phyloP scores from a whole-genome alignment of 2,888 invertebrate genomes.

The Cabera pusaria region DNA sequence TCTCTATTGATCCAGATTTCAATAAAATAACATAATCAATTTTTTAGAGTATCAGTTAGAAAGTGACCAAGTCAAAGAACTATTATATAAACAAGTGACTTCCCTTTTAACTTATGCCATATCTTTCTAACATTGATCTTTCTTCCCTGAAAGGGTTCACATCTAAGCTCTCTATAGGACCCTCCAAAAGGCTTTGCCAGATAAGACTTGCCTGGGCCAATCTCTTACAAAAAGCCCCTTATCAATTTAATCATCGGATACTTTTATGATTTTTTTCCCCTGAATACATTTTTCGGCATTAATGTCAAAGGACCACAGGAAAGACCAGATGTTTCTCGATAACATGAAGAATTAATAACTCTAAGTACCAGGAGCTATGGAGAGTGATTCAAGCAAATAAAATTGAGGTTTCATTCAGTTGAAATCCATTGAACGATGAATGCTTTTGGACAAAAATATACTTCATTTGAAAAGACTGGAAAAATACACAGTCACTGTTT shows the following conservation, averaged over 20 bases:
- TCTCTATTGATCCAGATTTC: no score
- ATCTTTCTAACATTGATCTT: constrained; percentile 55
- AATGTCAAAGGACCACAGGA: constrained; percentile 40
- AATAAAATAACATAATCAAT: no score
- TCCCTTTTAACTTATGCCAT: constrained; percentile 29
- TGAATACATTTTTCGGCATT: constrained; percentile 37
- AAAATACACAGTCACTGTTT: constrained; percentile 26
- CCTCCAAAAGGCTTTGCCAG: constrained; percentile 58
- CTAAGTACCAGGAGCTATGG: constrained; percentile 44
- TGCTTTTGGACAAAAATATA: constrained; percentile 32
- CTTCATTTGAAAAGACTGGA: constrained; percentile 27
- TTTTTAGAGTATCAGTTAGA: no score
- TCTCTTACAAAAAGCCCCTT: constrained; percentile 57
- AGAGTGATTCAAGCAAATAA: constrained; percentile 36
- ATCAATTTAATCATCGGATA: constrained; percentile 70
- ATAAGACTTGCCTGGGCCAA: constrained; percentile 65
- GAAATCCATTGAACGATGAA: constrained; percentile 40
- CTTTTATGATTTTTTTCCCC: constrained; percentile 35
- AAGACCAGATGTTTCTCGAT: constrained; percentile 39
- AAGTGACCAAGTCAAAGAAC: no score
- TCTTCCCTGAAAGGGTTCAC: constrained; percentile 63
- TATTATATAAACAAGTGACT: constrained; percentile 4
- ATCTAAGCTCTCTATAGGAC: constrained; percentile 57
- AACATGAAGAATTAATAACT: constrained; percentile 53
- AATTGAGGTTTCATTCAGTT: constrained; percentile 33